These are phyloP conservation scores for Psilopogon haemacephalus DNA, from an alignment of 2,113 vertebrate genomes.

Conservation along the genomic window DNA sequence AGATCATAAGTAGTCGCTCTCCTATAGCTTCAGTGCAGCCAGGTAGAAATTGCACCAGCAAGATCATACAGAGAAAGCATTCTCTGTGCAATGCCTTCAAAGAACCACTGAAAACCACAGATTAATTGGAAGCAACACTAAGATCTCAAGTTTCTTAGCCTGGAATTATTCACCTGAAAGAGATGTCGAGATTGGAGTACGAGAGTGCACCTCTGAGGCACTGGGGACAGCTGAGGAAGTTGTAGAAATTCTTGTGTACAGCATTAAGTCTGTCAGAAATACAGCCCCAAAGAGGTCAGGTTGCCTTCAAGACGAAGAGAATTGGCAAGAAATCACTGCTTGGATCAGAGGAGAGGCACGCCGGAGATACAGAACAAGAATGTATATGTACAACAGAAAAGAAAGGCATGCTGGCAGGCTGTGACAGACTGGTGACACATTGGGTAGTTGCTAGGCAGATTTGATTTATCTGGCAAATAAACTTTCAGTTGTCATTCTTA, in stretches of 20 bases:
- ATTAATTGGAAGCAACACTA: neutral
- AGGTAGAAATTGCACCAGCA: neutral
- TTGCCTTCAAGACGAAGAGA: neutral
- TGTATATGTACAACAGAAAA: accelerated
- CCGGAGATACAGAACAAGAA: neutral
- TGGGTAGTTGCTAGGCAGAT: neutral
- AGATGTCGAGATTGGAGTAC: neutral
- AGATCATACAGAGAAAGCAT: neutral
- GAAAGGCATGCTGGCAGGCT: neutral
- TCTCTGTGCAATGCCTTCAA: neutral
- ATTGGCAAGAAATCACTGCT: neutral
- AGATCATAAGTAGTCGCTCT: neutral
- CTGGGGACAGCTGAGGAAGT: neutral
- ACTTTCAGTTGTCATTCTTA: neutral
- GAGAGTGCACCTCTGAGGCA: neutral
- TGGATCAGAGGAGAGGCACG: neutral
- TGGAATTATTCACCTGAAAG: neutral
- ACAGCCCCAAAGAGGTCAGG: neutral
- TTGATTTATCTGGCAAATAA: neutral
- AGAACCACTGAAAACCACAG: neutral
- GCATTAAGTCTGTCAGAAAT: neutral
- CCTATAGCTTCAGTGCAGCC: neutral
- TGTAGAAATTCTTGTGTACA: neutral
- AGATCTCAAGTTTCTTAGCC: neutral
- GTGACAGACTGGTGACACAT: neutral